Evolutionary conservation across 2,797 vertebrate species (phyloP).

Genomic region (Enteromius mattozi): DNA sequence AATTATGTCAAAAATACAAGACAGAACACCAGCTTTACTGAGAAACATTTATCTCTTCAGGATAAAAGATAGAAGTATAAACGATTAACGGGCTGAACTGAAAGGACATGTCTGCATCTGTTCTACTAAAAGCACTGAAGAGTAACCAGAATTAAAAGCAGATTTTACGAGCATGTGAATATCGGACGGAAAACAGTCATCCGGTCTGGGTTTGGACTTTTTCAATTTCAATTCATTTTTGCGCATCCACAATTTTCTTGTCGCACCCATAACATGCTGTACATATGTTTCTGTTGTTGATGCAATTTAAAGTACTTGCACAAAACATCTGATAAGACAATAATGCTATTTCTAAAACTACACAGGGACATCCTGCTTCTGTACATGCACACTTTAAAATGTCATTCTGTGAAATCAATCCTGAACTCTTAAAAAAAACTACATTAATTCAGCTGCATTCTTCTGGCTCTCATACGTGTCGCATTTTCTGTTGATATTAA

Average conservation of each 20-base stretch:
- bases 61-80: too few species aligned
- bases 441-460: background rate
- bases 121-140: background rate
- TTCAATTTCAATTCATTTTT: background rate
- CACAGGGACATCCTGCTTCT: background rate
- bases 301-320: background rate
- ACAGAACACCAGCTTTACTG: background rate
- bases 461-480: background rate
- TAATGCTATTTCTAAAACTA: background rate
- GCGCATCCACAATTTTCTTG: background rate
- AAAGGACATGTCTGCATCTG: background rate
- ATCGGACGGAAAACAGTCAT: background rate
- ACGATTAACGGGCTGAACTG: background rate
- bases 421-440: background rate
- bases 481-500: background rate
- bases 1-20: background rate
- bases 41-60: background rate
- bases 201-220: background rate
- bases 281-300: background rate
- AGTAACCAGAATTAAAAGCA: background rate
- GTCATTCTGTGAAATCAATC: background rate
- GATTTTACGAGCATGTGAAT: background rate
- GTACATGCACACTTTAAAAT: background rate
- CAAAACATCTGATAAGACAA: background rate
- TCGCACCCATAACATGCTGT: background rate